These are phyloP conservation scores for Mesochorus sp. DNA, from an alignment of 2,888 invertebrate genomes.

Conservation along the genomic window DNA sequence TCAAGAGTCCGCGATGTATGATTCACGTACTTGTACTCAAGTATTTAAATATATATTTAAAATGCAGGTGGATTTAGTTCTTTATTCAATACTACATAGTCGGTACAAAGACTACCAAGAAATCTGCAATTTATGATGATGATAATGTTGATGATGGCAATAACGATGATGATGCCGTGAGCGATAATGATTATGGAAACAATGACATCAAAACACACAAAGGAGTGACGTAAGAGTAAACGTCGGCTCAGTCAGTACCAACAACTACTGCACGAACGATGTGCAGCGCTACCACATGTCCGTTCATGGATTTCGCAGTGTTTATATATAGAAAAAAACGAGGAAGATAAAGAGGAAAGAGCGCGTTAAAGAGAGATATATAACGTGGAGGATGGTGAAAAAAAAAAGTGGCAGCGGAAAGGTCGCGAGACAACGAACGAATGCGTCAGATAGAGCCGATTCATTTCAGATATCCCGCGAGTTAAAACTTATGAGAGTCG, in stretches of 20 bases:
- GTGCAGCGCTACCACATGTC: constrained; percentile 1
- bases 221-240: constrained; percentile 7
- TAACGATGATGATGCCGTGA: constrained; percentile 61
- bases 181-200: constrained; percentile 59
- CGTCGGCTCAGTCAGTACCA: constrained; percentile 45
- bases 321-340: constrained; percentile 4
- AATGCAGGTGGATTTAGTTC: not conserved
- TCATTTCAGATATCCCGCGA: constrained; percentile 68
- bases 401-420: constrained; percentile 25
- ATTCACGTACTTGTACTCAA: constrained; percentile 62
- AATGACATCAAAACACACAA: constrained; percentile 52
- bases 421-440: constrained; percentile 16
- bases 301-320: constrained; percentile 16
- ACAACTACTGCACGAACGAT: constrained; percentile 16
- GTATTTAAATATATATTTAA: constrained; percentile 6
- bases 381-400: constrained; percentile 5
- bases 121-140: constrained; percentile 53
- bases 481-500: constrained; percentile 67
- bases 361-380: constrained; percentile 3
- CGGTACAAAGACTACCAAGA: constrained; percentile 36
- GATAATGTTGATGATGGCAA: constrained; percentile 58
- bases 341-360: not conserved
- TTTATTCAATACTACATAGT: constrained; percentile 30
- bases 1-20: constrained; percentile 60
- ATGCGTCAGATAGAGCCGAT: constrained; percentile 64